Evolutionary conservation across 2,113 vertebrate genomes (phyloP).

Genomic region (Athene noctua): DNA sequence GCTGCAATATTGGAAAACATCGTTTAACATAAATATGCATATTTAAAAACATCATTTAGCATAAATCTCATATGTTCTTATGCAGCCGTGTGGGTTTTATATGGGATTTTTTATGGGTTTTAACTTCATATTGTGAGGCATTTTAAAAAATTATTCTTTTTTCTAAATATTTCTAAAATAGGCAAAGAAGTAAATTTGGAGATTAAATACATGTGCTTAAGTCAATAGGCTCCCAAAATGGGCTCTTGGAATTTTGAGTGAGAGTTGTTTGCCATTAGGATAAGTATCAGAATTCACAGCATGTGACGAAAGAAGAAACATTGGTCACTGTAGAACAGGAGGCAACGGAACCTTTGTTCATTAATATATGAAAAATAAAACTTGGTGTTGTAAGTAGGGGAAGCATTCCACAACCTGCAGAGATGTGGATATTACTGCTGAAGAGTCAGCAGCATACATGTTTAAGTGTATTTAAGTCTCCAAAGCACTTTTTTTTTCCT

Average conservation of each 20-base stretch:
- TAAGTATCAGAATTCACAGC: background rate
- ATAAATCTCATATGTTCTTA: background rate
- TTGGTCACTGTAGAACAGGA: background rate
- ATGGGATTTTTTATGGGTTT: background rate
- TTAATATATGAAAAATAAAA: background rate
- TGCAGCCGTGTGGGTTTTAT: background rate
- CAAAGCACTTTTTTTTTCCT: background rate
- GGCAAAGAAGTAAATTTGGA: background rate
- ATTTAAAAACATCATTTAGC: background rate
- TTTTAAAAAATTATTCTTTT: background rate
- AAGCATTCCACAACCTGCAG: background rate
- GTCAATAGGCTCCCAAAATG: background rate
- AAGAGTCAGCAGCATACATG: background rate
- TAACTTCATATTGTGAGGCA: background rate
- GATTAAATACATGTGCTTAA: background rate
- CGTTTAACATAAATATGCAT: background rate
- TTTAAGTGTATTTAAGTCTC: background rate
- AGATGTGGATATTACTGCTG: background rate
- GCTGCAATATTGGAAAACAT: background rate
- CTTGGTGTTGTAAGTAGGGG: accelerated
- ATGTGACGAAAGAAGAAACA: background rate
- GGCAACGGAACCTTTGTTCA: background rate
- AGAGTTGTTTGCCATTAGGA: background rate
- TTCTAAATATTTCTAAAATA: background rate
- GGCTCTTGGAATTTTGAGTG: background rate